These are phyloP conservation scores for Bellardia bayeri DNA, from an alignment of 2,888 invertebrate genomes.

Conservation along the genomic window DNA sequence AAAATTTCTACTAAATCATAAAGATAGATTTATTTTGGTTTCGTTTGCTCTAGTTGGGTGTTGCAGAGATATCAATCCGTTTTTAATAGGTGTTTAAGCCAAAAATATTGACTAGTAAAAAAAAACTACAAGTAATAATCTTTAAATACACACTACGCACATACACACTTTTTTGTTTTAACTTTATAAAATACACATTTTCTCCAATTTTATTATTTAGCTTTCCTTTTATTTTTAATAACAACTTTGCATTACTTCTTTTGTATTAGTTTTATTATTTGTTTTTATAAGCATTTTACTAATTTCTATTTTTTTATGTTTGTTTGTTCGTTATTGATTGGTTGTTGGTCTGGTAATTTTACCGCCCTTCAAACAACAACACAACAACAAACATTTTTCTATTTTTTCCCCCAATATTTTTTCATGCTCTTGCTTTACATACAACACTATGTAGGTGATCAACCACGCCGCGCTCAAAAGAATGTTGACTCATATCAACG, in stretches of 20 bases:
- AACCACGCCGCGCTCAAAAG: slow-evolving; percentile 83
- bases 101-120: background rate
- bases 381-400: slow-evolving; percentile 65
- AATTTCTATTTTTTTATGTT: slow-evolving; percentile 49
- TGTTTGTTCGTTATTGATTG: slow-evolving; percentile 49
- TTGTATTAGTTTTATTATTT: background rate
- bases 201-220: background rate
- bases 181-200: slow-evolving; percentile 11
- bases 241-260: background rate
- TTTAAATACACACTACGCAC: background rate
- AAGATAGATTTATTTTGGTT: no score
- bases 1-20: no score
- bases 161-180: background rate
- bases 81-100: background rate
- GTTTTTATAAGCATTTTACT: slow-evolving; percentile 9
- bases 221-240: background rate
- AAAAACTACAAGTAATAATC: background rate
- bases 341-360: slow-evolving; percentile 25
- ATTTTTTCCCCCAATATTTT: slow-evolving; percentile 16
- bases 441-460: slow-evolving; percentile 78
- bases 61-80: background rate
- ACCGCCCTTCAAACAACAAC: slow-evolving; percentile 37
- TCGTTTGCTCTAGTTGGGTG: no score
- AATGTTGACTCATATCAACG: slow-evolving; percentile 85
- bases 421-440: background rate